phyloP scores from a whole-genome alignment of 2,888 invertebrate genomes.

The Eucera pruinosa region DNA sequence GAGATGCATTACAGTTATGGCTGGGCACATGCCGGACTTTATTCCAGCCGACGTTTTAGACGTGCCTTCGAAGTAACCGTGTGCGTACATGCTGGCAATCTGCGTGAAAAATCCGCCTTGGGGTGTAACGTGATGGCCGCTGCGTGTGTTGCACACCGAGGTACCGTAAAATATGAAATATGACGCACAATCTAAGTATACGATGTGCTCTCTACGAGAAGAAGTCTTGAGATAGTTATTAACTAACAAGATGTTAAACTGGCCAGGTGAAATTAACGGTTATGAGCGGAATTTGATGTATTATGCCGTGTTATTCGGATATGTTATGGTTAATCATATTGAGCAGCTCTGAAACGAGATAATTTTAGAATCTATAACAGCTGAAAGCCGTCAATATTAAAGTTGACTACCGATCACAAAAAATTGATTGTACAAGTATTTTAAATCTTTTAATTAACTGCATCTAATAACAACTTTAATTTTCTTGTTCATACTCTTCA shows the following conservation, averaged over 20 bases:
- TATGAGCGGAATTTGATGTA: neutral
- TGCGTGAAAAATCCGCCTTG: constrained; percentile 17
- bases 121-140: neutral
- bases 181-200: neutral
- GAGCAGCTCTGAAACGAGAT: too few relatives aligned
- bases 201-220: neutral
- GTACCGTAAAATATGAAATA: constrained; percentile 29
- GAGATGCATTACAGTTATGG: constrained; percentile 80
- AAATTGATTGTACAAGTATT: too few relatives aligned
- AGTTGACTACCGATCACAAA: too few relatives aligned
- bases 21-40: constrained; percentile 63
- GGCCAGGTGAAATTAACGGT: neutral
- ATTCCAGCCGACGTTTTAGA: constrained; percentile 50
- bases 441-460: too few relatives aligned
- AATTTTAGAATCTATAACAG: too few relatives aligned
- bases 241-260: neutral
- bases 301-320: too few relatives aligned
- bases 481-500: too few relatives aligned
- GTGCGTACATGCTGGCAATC: neutral
- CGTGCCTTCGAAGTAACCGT: constrained; percentile 19
- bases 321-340: too few relatives aligned
- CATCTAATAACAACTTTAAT: too few relatives aligned
- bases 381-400: too few relatives aligned
- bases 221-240: constrained; percentile 10
- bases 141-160: neutral